Percentiles rank a stretch among this genome's conserved stretches.
These are phyloP conservation scores for Pentalonia nigronervosa DNA, from an alignment of 1,140 invertebrate species.

Conservation along the genomic window DNA sequence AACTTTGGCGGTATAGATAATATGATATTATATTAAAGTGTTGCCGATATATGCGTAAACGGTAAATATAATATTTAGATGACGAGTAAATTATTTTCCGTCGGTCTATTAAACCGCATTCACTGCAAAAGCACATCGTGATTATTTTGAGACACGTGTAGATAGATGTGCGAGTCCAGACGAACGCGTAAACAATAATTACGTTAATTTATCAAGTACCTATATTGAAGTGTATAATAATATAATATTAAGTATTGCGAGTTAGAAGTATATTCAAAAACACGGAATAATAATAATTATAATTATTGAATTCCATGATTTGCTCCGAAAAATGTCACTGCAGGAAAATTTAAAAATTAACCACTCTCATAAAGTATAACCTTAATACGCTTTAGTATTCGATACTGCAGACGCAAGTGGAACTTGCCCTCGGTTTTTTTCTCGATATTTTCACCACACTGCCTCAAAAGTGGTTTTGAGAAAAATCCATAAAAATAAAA, in stretches of 20 bases:
- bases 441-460: not conserved
- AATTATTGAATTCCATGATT: not conserved
- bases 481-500: constrained; percentile 8
- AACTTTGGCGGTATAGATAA: not conserved
- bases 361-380: not conserved
- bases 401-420: not conserved
- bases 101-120: not conserved
- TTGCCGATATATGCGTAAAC: not conserved
- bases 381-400: not conserved
- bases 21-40: not conserved
- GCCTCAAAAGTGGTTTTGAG: not conserved
- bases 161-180: too few relatives aligned
- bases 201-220: not conserved
- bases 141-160: not conserved
- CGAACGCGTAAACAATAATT: not conserved
- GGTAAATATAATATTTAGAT: not conserved
- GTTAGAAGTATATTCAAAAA: not conserved
- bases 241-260: not conserved
- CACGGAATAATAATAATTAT: not conserved
- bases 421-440: not conserved
- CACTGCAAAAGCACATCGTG: not conserved
- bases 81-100: not conserved
- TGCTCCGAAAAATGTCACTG: not conserved
- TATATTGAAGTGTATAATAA: not conserved
- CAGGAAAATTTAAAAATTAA: constrained; percentile 4